phyloP scores from a whole-genome alignment of 2,113 vertebrate genomes.

The Passer domesticus region DNA sequence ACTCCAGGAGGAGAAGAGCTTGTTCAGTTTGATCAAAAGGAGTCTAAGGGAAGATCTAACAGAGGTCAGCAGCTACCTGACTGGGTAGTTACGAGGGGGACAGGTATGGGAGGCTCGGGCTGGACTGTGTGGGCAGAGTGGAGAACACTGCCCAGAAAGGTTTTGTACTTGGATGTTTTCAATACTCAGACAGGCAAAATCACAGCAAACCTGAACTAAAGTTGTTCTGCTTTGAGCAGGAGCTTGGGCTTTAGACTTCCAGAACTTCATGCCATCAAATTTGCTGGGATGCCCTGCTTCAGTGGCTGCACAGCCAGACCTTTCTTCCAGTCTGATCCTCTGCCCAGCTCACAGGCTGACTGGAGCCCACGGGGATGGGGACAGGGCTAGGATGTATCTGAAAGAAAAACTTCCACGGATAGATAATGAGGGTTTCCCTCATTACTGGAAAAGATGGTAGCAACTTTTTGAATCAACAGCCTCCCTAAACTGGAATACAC shows the following conservation, averaged over 20 bases:
- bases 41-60: background rate
- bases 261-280: background rate
- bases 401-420: background rate
- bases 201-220: background rate
- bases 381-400: background rate
- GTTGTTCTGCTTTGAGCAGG: background rate
- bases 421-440: background rate
- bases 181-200: background rate
- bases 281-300: background rate
- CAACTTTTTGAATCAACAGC: background rate
- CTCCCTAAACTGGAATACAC: background rate
- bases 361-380: accelerated
- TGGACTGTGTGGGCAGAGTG: background rate
- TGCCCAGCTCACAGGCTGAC: background rate
- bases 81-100: background rate
- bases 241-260: background rate
- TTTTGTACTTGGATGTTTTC: background rate
- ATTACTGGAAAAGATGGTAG: background rate
- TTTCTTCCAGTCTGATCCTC: background rate
- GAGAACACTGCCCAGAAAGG: background rate
- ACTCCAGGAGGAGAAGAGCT: background rate
- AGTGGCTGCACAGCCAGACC: background rate
- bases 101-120: background rate
- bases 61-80: background rate
- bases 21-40: background rate